phyloP scores from a whole-genome alignment of 2,888 invertebrate genomes.

The Eristalis arbustorum region DNA sequence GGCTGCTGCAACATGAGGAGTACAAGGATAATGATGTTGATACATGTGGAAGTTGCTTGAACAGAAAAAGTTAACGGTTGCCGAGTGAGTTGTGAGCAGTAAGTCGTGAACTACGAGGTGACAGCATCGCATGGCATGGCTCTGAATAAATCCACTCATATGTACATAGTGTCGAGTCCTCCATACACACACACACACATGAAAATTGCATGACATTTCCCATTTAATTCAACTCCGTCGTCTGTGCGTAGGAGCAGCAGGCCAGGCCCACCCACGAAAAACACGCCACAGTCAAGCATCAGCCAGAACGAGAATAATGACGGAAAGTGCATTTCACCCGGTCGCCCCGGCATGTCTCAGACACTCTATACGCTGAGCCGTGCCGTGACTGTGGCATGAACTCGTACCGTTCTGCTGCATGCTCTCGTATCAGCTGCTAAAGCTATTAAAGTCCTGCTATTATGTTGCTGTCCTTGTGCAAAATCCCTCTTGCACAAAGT shows the following conservation, averaged over 20 bases:
- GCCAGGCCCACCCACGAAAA: not conserved
- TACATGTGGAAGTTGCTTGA: not conserved
- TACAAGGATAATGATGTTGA: not conserved
- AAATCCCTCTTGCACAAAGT: conserved; percentile 68
- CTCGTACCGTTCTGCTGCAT: conserved; percentile 35
- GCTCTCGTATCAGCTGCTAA: conserved; percentile 57
- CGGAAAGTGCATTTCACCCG: conserved; percentile 47
- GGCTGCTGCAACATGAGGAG: not conserved
- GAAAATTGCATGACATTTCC: conserved; percentile 40
- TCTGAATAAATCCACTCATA: too few species aligned
- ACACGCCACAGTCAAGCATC: too few species aligned
- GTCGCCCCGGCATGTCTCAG: conserved; percentile 25
- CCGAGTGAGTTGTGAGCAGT: not conserved
- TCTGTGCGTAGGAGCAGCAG: conserved; percentile 5
- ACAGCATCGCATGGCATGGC: not conserved
- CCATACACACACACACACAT: not conserved
- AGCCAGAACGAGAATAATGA: conserved; percentile 44
- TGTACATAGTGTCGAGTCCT: not conserved
- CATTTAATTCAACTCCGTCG: conserved; percentile 41
- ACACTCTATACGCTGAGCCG: not conserved
- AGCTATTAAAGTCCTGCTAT: conserved; percentile 65
- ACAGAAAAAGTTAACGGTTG: not conserved
- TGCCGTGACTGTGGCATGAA: conserved; percentile 17
- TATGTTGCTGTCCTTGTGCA: conserved; percentile 62
- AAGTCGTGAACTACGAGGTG: not conserved